A percentile compares a stretch with the other conserved stretches of the same genome.
Conservation (phyloP, 2,888 invertebrate species). For the Antheraea assamensis region DNA sequence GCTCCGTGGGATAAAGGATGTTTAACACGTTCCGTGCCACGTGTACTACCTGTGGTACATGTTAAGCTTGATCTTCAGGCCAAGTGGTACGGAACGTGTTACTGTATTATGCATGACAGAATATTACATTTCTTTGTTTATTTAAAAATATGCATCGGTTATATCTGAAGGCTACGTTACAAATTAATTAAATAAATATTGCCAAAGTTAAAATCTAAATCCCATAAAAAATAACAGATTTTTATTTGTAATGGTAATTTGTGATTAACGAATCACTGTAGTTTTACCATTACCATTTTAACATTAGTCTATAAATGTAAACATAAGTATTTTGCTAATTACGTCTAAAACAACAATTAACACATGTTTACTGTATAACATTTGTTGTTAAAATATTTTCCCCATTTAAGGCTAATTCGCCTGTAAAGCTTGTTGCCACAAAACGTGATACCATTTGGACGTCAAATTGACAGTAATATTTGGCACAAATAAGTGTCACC, state of each 20-base stretch:
- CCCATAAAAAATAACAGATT: background rate
- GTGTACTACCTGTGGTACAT: too few relatives aligned
- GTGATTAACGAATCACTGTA: background rate
- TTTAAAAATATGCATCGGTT: too few relatives aligned
- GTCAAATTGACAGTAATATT: background rate
- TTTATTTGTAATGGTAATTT: too few relatives aligned
- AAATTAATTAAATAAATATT: too few relatives aligned
- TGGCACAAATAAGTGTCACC: background rate
- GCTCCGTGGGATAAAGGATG: background rate
- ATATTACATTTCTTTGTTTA: too few relatives aligned
- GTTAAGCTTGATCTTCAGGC: too few relatives aligned
- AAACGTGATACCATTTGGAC: background rate
- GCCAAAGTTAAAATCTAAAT: background rate
- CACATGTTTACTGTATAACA: background rate
- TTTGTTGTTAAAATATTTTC: background rate
- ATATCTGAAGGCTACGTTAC: too few relatives aligned
- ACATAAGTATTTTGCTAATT: background rate
- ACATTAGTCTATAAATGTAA: background rate
- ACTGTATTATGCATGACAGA: too few relatives aligned
- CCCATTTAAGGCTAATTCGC: background rate
- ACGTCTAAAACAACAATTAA: background rate
- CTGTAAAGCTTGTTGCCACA: background rate
- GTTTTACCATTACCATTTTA: too few relatives aligned
- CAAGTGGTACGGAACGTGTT: too few relatives aligned
- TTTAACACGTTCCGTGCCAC: too few relatives aligned